Percentiles rank a stretch among this genome's conserved stretches.
Evolutionary conservation across 1,140 invertebrate genomes (phyloP).

Genomic region (Ceratosolen fusciceps): DNA sequence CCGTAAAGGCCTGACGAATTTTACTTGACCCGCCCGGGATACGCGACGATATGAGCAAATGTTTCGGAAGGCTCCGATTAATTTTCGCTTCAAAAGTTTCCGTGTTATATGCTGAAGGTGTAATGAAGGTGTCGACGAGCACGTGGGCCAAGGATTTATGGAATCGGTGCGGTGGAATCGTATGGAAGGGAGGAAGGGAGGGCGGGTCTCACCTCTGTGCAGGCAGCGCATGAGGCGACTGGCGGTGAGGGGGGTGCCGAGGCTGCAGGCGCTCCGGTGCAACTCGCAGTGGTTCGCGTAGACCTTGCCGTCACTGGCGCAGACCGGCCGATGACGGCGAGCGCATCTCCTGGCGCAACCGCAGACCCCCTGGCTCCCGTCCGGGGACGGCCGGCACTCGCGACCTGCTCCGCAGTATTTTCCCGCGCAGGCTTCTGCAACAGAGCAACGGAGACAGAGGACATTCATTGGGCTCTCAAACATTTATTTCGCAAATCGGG

Average conservation of each 20-base stretch:
- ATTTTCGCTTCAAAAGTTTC: too few species aligned
- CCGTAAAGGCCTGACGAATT: too few species aligned
- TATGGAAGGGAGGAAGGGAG: too few species aligned
- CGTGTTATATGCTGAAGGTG: too few species aligned
- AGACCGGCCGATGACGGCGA: constrained; percentile 75
- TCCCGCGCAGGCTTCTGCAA: constrained; percentile 76
- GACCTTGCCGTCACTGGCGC: constrained; percentile 81
- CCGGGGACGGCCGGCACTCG: constrained; percentile 74
- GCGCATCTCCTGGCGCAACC: constrained; percentile 76
- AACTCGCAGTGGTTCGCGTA: constrained; percentile 85
- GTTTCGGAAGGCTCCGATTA: too few species aligned
- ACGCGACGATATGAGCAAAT: too few species aligned
- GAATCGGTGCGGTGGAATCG: too few species aligned
- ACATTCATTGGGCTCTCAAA: too few species aligned
- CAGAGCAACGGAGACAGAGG: not conserved
- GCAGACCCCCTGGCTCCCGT: constrained; percentile 74
- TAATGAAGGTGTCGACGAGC: too few species aligned
- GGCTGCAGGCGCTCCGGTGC: constrained; percentile 79
- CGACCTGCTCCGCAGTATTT: constrained; percentile 80
- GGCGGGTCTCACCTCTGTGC: constrained; percentile 63
- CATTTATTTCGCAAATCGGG: too few species aligned
- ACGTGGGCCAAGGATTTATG: too few species aligned
- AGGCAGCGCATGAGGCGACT: constrained; percentile 71
- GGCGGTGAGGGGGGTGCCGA: constrained; percentile 74
- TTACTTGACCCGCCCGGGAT: too few species aligned